Conservation (phyloP, 2,113 vertebrate species). For the Sphaerodactylus townsendi region DNA sequence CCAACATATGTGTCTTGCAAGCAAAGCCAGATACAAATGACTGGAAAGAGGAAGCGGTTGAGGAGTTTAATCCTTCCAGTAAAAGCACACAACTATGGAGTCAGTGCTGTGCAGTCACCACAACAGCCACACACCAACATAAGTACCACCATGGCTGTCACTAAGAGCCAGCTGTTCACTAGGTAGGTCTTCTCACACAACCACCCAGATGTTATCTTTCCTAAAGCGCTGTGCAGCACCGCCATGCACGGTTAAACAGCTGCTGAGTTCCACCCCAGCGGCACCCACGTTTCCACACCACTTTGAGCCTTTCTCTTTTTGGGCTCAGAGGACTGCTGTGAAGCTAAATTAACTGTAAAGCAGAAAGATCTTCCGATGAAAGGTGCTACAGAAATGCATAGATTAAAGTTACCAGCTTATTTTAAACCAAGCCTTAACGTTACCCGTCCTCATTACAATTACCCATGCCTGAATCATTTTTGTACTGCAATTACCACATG, state of each 20-base stretch:
- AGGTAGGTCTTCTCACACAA: accelerated
- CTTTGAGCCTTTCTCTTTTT: background rate
- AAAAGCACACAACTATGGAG: too few relatives aligned
- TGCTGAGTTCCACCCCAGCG: accelerated
- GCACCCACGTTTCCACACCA: accelerated
- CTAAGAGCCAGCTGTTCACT: background rate
- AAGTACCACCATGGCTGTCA: background rate
- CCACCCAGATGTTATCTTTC: background rate
- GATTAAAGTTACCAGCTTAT: background rate
- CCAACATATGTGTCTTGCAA: accelerated
- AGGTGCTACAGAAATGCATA: accelerated
- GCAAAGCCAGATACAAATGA: background rate
- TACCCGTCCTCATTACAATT: accelerated
- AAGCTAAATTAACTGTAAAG: slow-evolving; percentile 9
- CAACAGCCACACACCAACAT: background rate
- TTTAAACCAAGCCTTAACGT: accelerated
- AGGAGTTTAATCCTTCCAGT: background rate
- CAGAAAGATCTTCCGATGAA: background rate
- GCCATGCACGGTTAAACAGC: background rate
- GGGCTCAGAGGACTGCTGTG: background rate
- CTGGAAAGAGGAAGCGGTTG: background rate
- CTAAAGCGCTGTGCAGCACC: accelerated
- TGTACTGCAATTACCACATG: background rate
- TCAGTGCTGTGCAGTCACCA: too few relatives aligned
- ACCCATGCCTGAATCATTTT: background rate